These are phyloP conservation scores for Drosophila elegans DNA, from an alignment of 1,140 invertebrate genomes.

Conservation along the genomic window DNA sequence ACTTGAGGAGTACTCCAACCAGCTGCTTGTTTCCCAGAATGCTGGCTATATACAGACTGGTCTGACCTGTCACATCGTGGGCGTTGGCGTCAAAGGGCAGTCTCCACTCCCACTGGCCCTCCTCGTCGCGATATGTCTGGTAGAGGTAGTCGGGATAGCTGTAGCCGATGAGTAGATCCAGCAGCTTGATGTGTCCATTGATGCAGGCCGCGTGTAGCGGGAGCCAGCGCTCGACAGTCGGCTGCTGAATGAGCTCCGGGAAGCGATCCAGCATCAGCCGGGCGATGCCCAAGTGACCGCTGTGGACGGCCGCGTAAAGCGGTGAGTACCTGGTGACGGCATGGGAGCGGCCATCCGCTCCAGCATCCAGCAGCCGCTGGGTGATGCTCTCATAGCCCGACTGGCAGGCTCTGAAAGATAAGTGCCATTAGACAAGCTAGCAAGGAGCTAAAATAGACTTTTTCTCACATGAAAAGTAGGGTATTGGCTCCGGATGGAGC, in stretches of 20 bases:
- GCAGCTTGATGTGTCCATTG: conserved; percentile 91
- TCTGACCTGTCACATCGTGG: conserved; percentile 95
- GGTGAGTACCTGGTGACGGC: conserved; percentile 96
- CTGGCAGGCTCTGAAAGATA: conserved; percentile 89
- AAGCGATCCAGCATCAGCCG: conserved; percentile 90
- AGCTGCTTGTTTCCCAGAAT: conserved; percentile 93
- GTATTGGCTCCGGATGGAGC: conserved; percentile 94
- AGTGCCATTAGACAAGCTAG: not conserved
- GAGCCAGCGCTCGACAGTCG: conserved; percentile 95
- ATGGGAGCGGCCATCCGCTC: conserved; percentile 94
- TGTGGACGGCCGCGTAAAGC: conserved; percentile 95
- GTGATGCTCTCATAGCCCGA: conserved; percentile 93
- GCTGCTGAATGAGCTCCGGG: conserved; percentile 88
- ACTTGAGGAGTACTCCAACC: conserved; percentile 92
- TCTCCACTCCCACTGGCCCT: conserved; percentile 92
- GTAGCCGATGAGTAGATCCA: conserved; percentile 92
- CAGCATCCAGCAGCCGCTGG: conserved; percentile 90
- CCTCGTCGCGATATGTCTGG: conserved; percentile 89
- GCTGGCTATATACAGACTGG: conserved; percentile 94
- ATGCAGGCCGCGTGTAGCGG: conserved; percentile 97
- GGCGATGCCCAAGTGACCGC: conserved; percentile 93
- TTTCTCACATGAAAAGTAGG: conserved; percentile 91
- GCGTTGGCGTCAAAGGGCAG: conserved; percentile 96
- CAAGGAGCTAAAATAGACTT: too few species aligned
- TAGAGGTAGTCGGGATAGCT: conserved; percentile 91